Evolutionary conservation across 1,140 invertebrate genomes (phyloP), one percentile per base, ranked within the genome.

Genomic region (Cheumatopsyche charites): DNA sequence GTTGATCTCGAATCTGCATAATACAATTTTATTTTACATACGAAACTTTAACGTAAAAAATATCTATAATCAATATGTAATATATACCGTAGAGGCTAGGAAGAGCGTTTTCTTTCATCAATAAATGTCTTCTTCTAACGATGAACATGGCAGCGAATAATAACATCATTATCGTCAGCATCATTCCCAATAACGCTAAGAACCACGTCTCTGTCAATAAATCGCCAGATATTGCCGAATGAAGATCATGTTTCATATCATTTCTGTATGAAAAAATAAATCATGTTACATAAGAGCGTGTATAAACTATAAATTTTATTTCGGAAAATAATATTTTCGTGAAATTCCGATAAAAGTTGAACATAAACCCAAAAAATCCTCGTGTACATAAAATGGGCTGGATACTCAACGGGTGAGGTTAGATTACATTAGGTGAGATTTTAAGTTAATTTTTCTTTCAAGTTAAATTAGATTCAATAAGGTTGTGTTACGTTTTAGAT

Each of bases 161-260:
- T 62, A 91, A 86, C 23, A 92, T 84, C 82, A 92, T 89, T 21
- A 92, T 86, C 76, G 90, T 87, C 17, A 92, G 83, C 78, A 92
- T 90, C 62, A 89, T 88, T 61, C 90, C 90, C 47, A 93, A 85
- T 29, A 91, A 84, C 41, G 89, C 88, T 78, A 93, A 89, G 82
- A 93, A 93, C 91, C 91, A 93, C 5, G 90, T 89, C 81, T 92
- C 88, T 67, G 87, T 86, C 70, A 88, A 82, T 71, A 88, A 87
- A 77, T 88, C 87, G 29, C 84, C 84, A 49, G 82, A 80, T 25
- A 83, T 82, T 69, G 85, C 80, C 77, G 82, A 83, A 36, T 83
- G 72, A 0, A 70, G 73, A 55, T 74, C 71, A 65, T 70, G 63
- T 21, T 73, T 45, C 29, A 72, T 11, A 7, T 42, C 29, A 62